Evolutionary conservation across 37 sponge, comb jelly and placozoan species (phyloP).

Genomic region (Diacarnus erythraeanus): DNA sequence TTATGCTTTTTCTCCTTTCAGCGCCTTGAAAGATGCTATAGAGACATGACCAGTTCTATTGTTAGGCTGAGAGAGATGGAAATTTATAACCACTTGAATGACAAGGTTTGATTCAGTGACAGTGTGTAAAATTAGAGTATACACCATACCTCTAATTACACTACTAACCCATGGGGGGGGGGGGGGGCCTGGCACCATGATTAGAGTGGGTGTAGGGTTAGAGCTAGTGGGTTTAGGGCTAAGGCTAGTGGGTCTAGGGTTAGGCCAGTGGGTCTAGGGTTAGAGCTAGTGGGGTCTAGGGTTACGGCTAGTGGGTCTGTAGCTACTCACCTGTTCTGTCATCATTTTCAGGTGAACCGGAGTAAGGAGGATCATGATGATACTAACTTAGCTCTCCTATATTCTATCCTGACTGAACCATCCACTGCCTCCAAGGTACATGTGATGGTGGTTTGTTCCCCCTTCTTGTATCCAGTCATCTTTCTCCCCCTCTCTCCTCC

Average conservation of each 20-base stretch:
- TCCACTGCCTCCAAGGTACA: constrained; percentile 70
- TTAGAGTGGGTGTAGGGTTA: too few species aligned
- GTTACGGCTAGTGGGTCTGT: too few species aligned
- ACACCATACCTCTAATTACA: neutral
- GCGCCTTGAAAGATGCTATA: constrained; percentile 59
- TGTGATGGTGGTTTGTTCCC: neutral
- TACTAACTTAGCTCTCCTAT: constrained; percentile 74
- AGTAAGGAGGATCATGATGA: constrained; percentile 83
- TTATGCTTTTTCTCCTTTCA: constrained; percentile 1
- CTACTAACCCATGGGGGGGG: neutral
- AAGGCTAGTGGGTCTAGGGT: too few species aligned
- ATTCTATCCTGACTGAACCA: constrained; percentile 80
- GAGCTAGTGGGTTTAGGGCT: too few species aligned
- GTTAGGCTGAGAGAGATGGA: constrained; percentile 47
- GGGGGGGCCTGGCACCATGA: too few species aligned
- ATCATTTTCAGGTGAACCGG: constrained; percentile 73
- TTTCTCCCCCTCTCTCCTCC: neutral
- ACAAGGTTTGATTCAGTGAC: constrained; percentile 43
- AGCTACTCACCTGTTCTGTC: too few species aligned
- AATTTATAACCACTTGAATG: constrained; percentile 59
- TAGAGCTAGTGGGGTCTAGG: too few species aligned
- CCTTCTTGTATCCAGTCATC: neutral
- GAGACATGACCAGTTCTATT: constrained; percentile 23
- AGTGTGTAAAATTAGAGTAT: neutral
- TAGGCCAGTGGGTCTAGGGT: too few species aligned